phyloP scores from a whole-genome alignment of 1,140 invertebrate genomes.

The Drosophila ercepeae region DNA sequence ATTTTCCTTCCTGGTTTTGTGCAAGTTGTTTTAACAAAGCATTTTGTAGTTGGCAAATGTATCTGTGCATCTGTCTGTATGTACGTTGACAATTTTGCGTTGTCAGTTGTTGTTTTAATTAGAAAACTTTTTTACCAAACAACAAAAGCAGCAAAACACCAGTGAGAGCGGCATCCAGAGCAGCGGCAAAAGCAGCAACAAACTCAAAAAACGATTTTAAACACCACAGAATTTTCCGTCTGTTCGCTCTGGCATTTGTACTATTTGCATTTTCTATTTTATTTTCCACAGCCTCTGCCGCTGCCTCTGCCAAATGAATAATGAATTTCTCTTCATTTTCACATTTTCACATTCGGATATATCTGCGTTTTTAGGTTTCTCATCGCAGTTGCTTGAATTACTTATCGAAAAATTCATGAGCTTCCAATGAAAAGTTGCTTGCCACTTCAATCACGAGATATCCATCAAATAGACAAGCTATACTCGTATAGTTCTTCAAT shows the following conservation, averaged over 20 bases:
- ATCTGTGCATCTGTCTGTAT: slow-evolving; percentile 34
- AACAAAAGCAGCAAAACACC: slow-evolving; percentile 41
- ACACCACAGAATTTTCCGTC: slow-evolving; percentile 58
- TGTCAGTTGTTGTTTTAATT: slow-evolving; percentile 82
- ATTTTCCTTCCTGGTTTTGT: slow-evolving; percentile 37
- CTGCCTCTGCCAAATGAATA: slow-evolving; percentile 70
- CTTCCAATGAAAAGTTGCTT: slow-evolving; percentile 7
- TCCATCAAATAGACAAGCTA: slow-evolving; percentile 5
- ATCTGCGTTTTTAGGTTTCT: slow-evolving; percentile 8
- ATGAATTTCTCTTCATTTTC: slow-evolving; percentile 74
- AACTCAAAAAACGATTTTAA: slow-evolving; percentile 77
- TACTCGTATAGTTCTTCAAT: neutral
- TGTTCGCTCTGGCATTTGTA: slow-evolving; percentile 16
- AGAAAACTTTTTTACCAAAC: slow-evolving; percentile 80
- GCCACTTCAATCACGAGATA: slow-evolving; percentile 31
- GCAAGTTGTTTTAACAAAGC: slow-evolving; percentile 70
- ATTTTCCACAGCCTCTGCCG: slow-evolving; percentile 49
- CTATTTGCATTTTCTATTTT: slow-evolving; percentile 79
- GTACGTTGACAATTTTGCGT: slow-evolving; percentile 75
- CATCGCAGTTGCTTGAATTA: slow-evolving; percentile 20
- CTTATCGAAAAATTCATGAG: slow-evolving; percentile 43
- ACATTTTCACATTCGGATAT: slow-evolving; percentile 43
- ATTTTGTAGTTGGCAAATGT: slow-evolving; percentile 67
- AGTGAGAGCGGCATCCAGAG: slow-evolving; percentile 14
- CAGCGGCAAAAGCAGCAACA: slow-evolving; percentile 36